Evolutionary conservation across 2,888 invertebrate genomes (phyloP).

Genomic region (Aethes cnicana): DNA sequence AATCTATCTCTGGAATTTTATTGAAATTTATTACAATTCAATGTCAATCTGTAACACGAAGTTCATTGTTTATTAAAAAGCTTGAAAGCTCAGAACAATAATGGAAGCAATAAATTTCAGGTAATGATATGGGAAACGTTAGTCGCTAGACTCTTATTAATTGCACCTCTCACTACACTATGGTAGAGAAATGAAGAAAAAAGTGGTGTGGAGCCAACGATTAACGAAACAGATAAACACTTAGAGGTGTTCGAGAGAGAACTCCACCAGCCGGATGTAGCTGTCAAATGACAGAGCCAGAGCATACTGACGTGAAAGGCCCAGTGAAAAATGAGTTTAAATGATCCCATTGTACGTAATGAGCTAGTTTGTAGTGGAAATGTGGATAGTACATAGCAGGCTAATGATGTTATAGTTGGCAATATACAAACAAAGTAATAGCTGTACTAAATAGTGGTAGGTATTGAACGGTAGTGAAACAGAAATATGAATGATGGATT

Average conservation of each 20-base stretch:
- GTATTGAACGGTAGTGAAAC: too few relatives aligned
- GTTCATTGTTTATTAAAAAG: too few relatives aligned
- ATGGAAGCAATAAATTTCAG: too few relatives aligned
- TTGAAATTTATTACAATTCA: too few relatives aligned
- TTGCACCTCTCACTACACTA: slow-evolving; percentile 13
- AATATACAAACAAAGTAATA: not conserved
- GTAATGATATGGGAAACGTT: too few relatives aligned
- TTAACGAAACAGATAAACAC: slow-evolving; percentile 50
- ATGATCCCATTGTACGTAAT: slow-evolving; percentile 4
- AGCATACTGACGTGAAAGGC: slow-evolving; percentile 12
- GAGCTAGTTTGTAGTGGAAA: slow-evolving; percentile 7
- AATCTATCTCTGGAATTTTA: too few relatives aligned
- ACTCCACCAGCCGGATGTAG: slow-evolving; percentile 43
- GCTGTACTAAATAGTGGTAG: too few relatives aligned
- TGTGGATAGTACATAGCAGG: not conserved
- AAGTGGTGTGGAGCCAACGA: slow-evolving; percentile 43
- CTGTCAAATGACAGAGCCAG: slow-evolving; percentile 29
- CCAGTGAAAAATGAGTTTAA: slow-evolving; percentile 10
- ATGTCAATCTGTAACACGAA: too few relatives aligned
- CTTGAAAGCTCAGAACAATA: too few relatives aligned
- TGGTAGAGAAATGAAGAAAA: slow-evolving; percentile 41
- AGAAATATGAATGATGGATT: too few relatives aligned
- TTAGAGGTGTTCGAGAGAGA: slow-evolving; percentile 36
- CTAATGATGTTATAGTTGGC: slow-evolving; percentile 3
- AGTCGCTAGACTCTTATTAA: not conserved